phyloP scores from a whole-genome alignment of 2,113 vertebrate species.

The Potamarius usumacintae region DNA sequence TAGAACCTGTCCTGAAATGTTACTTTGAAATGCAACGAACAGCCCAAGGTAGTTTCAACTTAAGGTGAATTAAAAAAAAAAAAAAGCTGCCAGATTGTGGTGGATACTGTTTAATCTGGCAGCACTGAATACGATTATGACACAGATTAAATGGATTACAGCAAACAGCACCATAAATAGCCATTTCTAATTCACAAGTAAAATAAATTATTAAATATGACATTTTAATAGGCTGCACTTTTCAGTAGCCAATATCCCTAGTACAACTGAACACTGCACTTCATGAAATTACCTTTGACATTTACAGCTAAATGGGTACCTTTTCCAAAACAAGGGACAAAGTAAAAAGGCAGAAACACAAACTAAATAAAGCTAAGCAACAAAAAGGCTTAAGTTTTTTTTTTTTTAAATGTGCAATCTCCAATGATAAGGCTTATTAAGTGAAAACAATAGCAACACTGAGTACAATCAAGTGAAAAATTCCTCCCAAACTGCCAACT shows the following conservation, averaged over 20 bases:
- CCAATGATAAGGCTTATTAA: slow-evolving; percentile 5
- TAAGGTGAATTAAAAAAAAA: background rate
- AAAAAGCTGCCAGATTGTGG: background rate
- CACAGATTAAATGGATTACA: background rate
- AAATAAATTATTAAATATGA: slow-evolving; percentile 11
- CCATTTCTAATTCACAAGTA: background rate
- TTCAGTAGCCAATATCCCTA: background rate
- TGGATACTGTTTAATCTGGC: background rate
- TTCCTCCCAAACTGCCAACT: background rate
- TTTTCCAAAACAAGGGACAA: background rate
- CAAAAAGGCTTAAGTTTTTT: background rate
- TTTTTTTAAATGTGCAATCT: slow-evolving; percentile 13
- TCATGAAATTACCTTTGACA: slow-evolving; percentile 8
- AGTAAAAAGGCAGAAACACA: background rate
- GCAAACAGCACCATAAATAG: background rate
- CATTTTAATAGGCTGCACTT: background rate
- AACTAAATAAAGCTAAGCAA: slow-evolving; percentile 16
- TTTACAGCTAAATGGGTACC: background rate
- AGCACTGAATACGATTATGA: background rate
- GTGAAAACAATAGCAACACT: background rate
- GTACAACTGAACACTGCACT: background rate
- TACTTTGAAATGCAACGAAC: background rate
- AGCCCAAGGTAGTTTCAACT: background rate
- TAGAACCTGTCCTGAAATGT: background rate
- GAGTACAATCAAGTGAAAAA: background rate